phyloP scores from a whole-genome alignment of 2,888 invertebrate genomes.

The Dastarcus helophoroides region DNA sequence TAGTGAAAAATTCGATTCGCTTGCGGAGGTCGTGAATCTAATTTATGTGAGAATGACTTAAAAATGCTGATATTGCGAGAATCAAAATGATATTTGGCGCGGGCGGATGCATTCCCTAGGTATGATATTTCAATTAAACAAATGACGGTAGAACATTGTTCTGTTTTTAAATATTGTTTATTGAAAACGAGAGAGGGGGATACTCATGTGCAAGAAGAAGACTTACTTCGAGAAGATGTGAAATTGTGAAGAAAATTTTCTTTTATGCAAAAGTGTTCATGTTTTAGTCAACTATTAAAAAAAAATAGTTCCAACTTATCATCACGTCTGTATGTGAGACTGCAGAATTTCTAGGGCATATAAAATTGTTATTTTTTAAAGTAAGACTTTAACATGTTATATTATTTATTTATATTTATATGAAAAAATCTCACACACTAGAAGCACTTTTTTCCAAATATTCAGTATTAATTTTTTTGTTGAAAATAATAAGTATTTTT shows the following conservation, averaged over 20 bases:
- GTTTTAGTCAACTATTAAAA: slow-evolving; percentile 32
- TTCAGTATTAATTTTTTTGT: background rate
- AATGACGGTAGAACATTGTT: slow-evolving; percentile 37
- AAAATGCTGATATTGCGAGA: no score
- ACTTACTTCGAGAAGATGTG: slow-evolving; percentile 14
- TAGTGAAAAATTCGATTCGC: no score
- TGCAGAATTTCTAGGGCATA: slow-evolving; percentile 5
- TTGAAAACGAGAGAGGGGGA: slow-evolving; percentile 27
- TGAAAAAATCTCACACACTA: no score
- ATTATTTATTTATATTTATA: no score
- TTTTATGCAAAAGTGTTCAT: slow-evolving; percentile 34
- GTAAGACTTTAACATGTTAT: no score
- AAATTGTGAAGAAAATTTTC: slow-evolving; percentile 17
- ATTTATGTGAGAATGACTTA: no score
- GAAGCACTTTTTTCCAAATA: no score
- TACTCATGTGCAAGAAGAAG: slow-evolving; percentile 25
- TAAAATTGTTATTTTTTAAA: background rate
- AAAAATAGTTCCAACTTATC: slow-evolving; percentile 27
- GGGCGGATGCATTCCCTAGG: slow-evolving; percentile 15
- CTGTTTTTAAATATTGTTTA: slow-evolving; percentile 40
- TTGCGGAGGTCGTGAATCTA: no score
- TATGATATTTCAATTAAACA: slow-evolving; percentile 29
- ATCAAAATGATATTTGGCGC: slow-evolving; percentile 23
- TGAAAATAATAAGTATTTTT: slow-evolving; percentile 1
- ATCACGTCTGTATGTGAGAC: slow-evolving; percentile 25